Evolutionary conservation across 2,113 vertebrate genomes (phyloP), one percentile per base, ranked within the genome.

Genomic region (Prionailurus bengalensis): DNA sequence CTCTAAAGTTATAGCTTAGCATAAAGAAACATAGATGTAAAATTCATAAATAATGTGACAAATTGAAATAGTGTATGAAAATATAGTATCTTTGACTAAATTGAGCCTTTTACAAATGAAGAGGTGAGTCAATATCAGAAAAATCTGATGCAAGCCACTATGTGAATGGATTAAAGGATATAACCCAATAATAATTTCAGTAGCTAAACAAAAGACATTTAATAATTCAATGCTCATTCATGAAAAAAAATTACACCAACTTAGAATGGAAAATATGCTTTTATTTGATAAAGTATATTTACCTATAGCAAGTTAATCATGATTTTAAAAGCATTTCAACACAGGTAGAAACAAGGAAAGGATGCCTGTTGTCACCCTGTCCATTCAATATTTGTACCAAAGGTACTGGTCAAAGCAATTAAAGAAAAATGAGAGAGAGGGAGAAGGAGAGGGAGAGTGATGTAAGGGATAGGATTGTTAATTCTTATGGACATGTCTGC

Each of bases 321-420:
- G 51, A 83, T 55, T 91, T 97, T 88, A 36, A 74, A 71, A 88
- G 19, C 14, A 51, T 89, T 86, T 94, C 48, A 55, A 31, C 25
- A 92, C 78, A 71, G 48, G 88, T 27, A 84, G 70, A 94, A 76
- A 89, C 5, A 79, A 65, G 53, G 4, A 14, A 83, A 63, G 27
- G 11, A 83, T 58, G 19, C 2, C 36, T 84, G 16, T 39, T 55
- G 8, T 33, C 39, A 51, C 23, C 63, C 14, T 5, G 84, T 74
- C 36, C 12, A 73, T 48, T 88, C 15, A 78, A 36, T 66, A 79
- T 73, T 73, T 80, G 15, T 51, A 61, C 29, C 39, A 51, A 55
- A 89, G 17, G 6, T 79, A 53, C 48, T 83, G 31, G 23, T 79
- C 42, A 91, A 48, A 53, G 13, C 1, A 55, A 17, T 45, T 83